phyloP scores from a whole-genome alignment of 2,888 invertebrate species.

The Teinopalpus imperialis region DNA sequence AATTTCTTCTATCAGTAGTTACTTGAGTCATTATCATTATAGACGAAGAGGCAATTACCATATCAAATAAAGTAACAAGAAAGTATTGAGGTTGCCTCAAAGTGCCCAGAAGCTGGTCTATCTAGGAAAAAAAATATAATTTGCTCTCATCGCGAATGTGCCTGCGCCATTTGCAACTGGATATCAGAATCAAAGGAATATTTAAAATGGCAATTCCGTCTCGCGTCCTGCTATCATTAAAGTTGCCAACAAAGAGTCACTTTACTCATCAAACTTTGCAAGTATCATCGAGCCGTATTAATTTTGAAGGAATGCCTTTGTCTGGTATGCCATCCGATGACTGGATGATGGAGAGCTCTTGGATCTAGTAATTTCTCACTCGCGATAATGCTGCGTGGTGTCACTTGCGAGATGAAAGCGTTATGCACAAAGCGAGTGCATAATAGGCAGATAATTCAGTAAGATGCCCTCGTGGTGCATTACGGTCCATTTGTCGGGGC shows the following conservation, averaged over 20 bases:
- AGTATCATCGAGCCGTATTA: conserved; percentile 23
- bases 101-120: too few species aligned
- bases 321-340: conserved; percentile 35
- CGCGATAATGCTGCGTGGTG: conserved; percentile 52
- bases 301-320: conserved; percentile 11
- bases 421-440: conserved; percentile 70
- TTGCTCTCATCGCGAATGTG: too few species aligned
- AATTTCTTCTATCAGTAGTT: too few species aligned
- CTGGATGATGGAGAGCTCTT: conserved; percentile 19
- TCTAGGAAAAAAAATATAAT: too few species aligned
- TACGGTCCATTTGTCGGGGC: conserved; percentile 62
- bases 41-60: too few species aligned
- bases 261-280: conserved; percentile 25
- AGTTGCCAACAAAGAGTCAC: conserved; percentile 25
- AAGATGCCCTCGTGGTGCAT: conserved; percentile 59
- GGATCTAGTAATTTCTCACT: conserved; percentile 46
- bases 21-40: too few species aligned
- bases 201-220: too few species aligned
- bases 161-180: too few species aligned
- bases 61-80: too few species aligned
- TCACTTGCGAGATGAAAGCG: conserved; percentile 61
- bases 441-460: conserved; percentile 75
- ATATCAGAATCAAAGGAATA: too few species aligned
- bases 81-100: too few species aligned
- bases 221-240: not conserved